phyloP scores from a whole-genome alignment of 2,888 invertebrate species.

The Ceratothoa steindachneri region DNA sequence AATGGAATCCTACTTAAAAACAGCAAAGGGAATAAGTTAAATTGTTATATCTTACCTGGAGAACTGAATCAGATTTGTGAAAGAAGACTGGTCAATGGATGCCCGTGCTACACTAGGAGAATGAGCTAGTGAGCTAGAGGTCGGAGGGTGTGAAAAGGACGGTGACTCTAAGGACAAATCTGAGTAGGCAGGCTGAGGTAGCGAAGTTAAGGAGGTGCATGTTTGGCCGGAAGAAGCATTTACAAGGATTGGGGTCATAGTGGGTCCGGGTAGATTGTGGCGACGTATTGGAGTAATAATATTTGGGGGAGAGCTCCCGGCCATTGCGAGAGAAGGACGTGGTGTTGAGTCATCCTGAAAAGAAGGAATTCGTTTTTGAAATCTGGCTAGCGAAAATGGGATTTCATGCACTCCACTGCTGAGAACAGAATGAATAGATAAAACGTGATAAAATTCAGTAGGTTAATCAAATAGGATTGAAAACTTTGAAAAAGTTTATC shows the following conservation, averaged over 20 bases:
- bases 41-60: neutral
- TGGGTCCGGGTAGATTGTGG: neutral
- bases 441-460: too few species aligned
- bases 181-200: neutral
- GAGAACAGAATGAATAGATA: too few species aligned
- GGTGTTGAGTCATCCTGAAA: neutral
- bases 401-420: too few species aligned
- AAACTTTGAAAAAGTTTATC: too few species aligned
- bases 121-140: neutral
- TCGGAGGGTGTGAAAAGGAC: neutral
- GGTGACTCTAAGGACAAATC: neutral
- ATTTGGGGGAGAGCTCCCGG: neutral
- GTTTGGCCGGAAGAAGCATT: conserved; percentile 49
- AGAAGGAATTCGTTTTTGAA: too few species aligned
- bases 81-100: neutral
- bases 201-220: neutral
- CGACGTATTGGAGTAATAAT: neutral
- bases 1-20: too few species aligned
- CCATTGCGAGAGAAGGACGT: neutral
- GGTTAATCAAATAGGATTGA: too few species aligned
- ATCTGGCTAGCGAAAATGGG: too few species aligned
- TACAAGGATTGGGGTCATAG: conserved; percentile 39
- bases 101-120: neutral
- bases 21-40: too few species aligned
- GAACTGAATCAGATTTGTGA: neutral